Evolutionary conservation across 37 sponge, comb jelly and placozoan species (phyloP).

Genomic region (Aplysina aerophoba): DNA sequence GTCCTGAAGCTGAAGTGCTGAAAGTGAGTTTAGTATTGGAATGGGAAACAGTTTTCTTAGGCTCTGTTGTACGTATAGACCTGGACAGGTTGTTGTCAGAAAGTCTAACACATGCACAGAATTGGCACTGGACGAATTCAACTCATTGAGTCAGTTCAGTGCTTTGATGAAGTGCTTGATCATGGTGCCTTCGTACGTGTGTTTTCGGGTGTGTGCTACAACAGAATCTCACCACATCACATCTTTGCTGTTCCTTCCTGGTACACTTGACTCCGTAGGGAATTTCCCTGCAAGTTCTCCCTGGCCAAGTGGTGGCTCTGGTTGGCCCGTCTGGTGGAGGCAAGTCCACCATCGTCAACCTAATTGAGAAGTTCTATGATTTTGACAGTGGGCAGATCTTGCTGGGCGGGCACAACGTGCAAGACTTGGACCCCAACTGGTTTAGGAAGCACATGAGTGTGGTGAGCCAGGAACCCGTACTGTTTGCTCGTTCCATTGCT

Average conservation of each 20-base stretch:
- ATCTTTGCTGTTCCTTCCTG: no score
- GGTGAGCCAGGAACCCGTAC: conserved; percentile 87
- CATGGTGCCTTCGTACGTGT: no score
- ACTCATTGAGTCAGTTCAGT: no score
- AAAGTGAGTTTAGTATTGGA: conserved; percentile 44
- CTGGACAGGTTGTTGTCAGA: background rate
- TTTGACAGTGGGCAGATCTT: conserved; percentile 55
- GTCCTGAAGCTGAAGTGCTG: conserved; percentile 80
- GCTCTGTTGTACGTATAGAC: background rate
- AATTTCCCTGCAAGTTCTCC: conserved; percentile 61
- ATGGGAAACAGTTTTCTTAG: no score
- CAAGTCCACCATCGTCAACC: conserved; percentile 82
- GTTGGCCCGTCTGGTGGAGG: conserved; percentile 92
- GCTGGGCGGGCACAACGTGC: conserved; percentile 58
- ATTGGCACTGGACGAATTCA: background rate
- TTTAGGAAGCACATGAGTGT: conserved; percentile 72
- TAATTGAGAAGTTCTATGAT: conserved; percentile 87
- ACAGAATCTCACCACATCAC: no score
- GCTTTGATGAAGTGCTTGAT: no score
- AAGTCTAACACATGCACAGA: conserved; percentile 1
- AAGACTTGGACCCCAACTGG: conserved; percentile 76
- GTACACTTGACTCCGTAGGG: conserved; percentile 47
- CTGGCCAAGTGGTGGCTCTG: conserved; percentile 87
- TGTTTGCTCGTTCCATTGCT: conserved; percentile 80
- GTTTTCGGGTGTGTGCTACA: no score